Evolutionary conservation across 64 coral and sea anemone species (phyloP).

Genomic region (Montipora sp.): DNA sequence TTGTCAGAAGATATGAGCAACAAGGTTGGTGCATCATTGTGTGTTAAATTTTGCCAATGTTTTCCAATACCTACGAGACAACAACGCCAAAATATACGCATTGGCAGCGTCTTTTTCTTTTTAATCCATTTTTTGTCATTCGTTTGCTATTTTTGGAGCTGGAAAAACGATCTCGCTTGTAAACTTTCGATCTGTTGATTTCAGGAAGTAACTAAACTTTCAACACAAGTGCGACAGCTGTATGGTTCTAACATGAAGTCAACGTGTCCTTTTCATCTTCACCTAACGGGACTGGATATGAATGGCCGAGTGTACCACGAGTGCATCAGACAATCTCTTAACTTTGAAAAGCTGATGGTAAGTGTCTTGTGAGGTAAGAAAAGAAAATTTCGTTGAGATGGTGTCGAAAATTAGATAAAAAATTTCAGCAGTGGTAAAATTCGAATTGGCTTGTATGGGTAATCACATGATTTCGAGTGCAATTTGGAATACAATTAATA

Average conservation of each 20-base stretch:
- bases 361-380: not conserved
- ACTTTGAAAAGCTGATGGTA: conserved; percentile 58
- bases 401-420: no score
- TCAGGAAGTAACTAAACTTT: conserved; percentile 71
- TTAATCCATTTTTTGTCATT: no score
- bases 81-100: no score
- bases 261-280: conserved; percentile 34
- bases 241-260: conserved; percentile 73
- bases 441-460: no score
- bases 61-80: no score
- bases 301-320: conserved; percentile 38
- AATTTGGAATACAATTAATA: no score
- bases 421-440: no score
- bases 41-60: not conserved
- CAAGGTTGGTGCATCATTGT: conserved; percentile 25
- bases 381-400: no score
- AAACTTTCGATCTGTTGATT: not conserved
- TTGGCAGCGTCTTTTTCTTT: no score
- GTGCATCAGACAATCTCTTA: conserved; percentile 41
- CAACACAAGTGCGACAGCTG: conserved; percentile 49
- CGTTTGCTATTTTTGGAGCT: no score
- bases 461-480: no score
- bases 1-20: conserved; percentile 56
- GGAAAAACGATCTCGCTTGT: no score
- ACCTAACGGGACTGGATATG: conserved; percentile 59